phyloP scores from a whole-genome alignment of 2,888 invertebrate genomes.

The Malacosoma neustria region DNA sequence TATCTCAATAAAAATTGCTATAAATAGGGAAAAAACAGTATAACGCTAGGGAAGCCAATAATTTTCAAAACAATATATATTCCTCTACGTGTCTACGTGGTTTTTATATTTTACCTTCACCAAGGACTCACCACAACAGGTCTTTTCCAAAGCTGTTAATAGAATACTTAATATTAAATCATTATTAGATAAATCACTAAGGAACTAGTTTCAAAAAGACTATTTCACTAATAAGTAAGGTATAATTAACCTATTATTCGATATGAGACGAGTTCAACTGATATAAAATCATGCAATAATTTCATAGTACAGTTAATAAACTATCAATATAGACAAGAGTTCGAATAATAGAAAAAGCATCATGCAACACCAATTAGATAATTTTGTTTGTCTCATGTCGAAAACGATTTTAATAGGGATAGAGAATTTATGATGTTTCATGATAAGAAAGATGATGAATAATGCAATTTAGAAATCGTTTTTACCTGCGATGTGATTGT shows the following conservation, averaged over 20 bases:
- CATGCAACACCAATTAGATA: conserved; percentile 5
- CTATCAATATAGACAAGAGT: conserved; percentile 10
- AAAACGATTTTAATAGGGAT: neutral
- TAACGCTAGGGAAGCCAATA: conserved; percentile 45
- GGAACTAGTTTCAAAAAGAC: too few relatives aligned
- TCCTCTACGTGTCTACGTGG: conserved; percentile 51
- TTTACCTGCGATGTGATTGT: conserved; percentile 89
- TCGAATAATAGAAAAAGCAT: conserved; percentile 19
- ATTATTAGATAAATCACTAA: too few relatives aligned
- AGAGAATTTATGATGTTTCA: conserved; percentile 4
- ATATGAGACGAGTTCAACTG: too few relatives aligned
- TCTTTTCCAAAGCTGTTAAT: conserved; percentile 74
- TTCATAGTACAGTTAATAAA: too few relatives aligned
- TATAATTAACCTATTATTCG: too few relatives aligned
- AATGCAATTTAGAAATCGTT: conserved; percentile 3
- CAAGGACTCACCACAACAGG: conserved; percentile 69
- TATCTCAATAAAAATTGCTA: conserved; percentile 21
- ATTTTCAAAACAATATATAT: conserved; percentile 40
- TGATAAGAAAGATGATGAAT: conserved; percentile 9
- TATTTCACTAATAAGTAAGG: too few relatives aligned
- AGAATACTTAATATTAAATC: conserved; percentile 48
- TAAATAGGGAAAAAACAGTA: conserved; percentile 33
- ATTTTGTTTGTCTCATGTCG: neutral
- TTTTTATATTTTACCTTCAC: conserved; percentile 58
- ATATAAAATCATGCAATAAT: too few relatives aligned